phyloP scores from a whole-genome alignment of 2,888 invertebrate species.

The Azorinus chamasolen region DNA sequence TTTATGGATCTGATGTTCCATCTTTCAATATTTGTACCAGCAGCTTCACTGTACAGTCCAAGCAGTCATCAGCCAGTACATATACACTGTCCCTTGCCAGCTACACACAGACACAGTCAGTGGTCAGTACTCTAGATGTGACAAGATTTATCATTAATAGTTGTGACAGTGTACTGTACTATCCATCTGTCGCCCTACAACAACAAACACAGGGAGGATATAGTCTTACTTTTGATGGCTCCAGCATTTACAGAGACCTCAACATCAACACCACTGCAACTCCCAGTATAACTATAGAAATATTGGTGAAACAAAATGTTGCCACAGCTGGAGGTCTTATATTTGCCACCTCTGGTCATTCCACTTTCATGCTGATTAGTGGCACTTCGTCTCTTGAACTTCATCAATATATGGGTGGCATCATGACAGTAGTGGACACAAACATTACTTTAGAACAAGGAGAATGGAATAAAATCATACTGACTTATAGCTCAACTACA shows the following conservation, averaged over 20 bases:
- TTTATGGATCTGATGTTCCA: constrained; percentile 7
- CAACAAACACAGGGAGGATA: constrained; percentile 66
- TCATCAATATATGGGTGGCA: constrained; percentile 32
- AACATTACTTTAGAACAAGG: constrained; percentile 52
- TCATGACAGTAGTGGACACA: constrained; percentile 41
- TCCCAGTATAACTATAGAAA: constrained; percentile 64
- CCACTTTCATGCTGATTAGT: constrained; percentile 50
- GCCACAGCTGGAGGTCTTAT: constrained; percentile 51
- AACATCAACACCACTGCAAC: constrained; percentile 37
- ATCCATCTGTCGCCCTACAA: constrained; percentile 49
- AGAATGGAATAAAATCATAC: constrained; percentile 71
- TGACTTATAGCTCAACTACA: constrained; percentile 63
- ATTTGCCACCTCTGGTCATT: constrained; percentile 66
- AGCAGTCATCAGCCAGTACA: constrained; percentile 18
- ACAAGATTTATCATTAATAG: constrained; percentile 41
- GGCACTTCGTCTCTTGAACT: constrained; percentile 51
- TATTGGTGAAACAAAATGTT: constrained; percentile 60
- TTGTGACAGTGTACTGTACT: constrained; percentile 67
- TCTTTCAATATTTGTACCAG: constrained; percentile 56
- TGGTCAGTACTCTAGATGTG: constrained; percentile 35
- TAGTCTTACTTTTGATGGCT: constrained; percentile 62
- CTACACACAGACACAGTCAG: constrained; percentile 32
- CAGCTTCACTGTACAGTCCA: constrained; percentile 20
- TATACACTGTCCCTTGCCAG: constrained; percentile 19
- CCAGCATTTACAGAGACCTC: constrained; percentile 54